These are phyloP conservation scores for Pipa parva DNA, from an alignment of 2,113 vertebrate species.

Conservation along the genomic window DNA sequence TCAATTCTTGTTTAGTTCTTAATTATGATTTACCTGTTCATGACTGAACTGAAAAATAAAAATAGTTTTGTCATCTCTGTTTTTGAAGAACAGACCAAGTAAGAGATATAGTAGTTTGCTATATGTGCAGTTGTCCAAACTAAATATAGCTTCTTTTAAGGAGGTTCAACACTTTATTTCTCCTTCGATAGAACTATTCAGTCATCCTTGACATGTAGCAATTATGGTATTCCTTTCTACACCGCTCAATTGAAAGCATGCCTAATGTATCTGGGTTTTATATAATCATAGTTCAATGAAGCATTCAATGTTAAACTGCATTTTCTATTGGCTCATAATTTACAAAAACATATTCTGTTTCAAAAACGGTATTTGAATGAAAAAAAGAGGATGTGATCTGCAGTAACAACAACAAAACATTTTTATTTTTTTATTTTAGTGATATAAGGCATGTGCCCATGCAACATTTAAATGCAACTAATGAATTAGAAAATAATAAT, in stretches of 20 bases:
- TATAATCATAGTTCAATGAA: constrained; percentile 35
- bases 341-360: constrained; percentile 30
- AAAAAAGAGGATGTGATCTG: constrained; percentile 4
- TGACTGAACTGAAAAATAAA: background rate
- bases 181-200: constrained; percentile 37
- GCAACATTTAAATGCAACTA: too few relatives aligned
- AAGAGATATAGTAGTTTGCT: background rate
- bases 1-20: background rate
- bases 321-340: constrained; percentile 35
- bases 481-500: too few relatives aligned
- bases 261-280: constrained; percentile 36
- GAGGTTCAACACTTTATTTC: constrained; percentile 30
- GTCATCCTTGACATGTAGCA: constrained; percentile 41
- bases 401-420: too few relatives aligned
- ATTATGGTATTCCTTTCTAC: constrained; percentile 40
- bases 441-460: too few relatives aligned
- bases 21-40: background rate
- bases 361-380: constrained; percentile 14
- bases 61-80: background rate
- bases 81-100: background rate
- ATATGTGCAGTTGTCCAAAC: constrained; percentile 10
- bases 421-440: too few relatives aligned
- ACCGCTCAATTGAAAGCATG: constrained; percentile 38
- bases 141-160: constrained; percentile 38
- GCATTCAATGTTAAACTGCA: constrained; percentile 34